Conservation (phyloP, 2,113 vertebrate genomes). For the Leptobrachium leishanense region DNA sequence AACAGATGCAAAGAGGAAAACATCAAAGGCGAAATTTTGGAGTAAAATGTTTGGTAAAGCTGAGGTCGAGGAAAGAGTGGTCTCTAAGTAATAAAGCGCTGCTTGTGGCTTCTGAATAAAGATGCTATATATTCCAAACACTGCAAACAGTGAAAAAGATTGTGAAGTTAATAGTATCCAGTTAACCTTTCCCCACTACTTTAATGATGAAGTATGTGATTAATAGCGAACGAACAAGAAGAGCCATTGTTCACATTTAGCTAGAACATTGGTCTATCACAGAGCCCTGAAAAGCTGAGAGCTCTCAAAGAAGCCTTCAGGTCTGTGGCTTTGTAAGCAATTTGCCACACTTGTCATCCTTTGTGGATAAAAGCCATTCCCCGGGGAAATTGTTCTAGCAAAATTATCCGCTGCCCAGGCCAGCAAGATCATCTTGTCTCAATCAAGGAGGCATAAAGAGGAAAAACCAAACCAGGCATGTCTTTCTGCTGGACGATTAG, state of each 20-base stretch:
- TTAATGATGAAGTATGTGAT: slow-evolving; percentile 40
- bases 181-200: slow-evolving; percentile 33
- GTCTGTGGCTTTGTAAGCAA: slow-evolving; percentile 53
- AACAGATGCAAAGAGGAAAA: not conserved
- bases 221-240: slow-evolving; percentile 39
- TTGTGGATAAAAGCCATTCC: slow-evolving; percentile 61
- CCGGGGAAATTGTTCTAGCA: slow-evolving; percentile 55
- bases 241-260: slow-evolving; percentile 42
- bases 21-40: slow-evolving; percentile 24
- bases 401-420: slow-evolving; percentile 58
- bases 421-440: slow-evolving; percentile 56
- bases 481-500: slow-evolving; percentile 60
- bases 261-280: slow-evolving; percentile 6
- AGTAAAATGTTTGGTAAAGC: slow-evolving; percentile 22
- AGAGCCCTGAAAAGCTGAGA: slow-evolving; percentile 24
- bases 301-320: slow-evolving; percentile 45
- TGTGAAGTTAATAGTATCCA: slow-evolving; percentile 29
- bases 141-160: slow-evolving; percentile 20
- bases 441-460: slow-evolving; percentile 56
- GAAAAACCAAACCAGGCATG: slow-evolving; percentile 53
- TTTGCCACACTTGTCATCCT: slow-evolving; percentile 60
- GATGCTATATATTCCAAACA: slow-evolving; percentile 33
- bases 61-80: not conserved
- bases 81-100: not conserved
- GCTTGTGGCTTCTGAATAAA: slow-evolving; percentile 8